Base-by-base conservation (phyloP, 2,888 invertebrate species). In the Acronicta alni region DNA sequence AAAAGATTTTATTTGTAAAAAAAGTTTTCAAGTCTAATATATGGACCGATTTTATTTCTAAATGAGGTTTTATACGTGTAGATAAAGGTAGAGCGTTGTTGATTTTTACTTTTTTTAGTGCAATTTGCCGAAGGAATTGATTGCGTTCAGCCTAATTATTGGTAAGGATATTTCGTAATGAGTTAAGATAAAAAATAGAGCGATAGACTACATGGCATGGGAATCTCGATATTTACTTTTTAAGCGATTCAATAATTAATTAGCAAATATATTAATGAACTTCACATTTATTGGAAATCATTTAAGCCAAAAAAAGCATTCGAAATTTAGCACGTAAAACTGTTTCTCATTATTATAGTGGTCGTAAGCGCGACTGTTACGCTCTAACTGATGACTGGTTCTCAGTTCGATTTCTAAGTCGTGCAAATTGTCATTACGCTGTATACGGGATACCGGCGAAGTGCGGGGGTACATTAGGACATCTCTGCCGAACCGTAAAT, bases 11-110 rank as follows among this genome's bases (percentile, higher is more conserved):
- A 71, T 77, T 62, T 75, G 49, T 57, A 77, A 87, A 89, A 88
- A 88, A 86, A 79, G 72, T 65, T 67, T 62, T 67, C 71, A 61
- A 69, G 72, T 79, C 72, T 79, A 82, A 85, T 79, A 78, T 85
- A 82, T 79, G 80, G 80, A 64, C 69, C 80, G 83, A 82, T 81
- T 87, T 89, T 81, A 79, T 85, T 89, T 82, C 82, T 85, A 87
- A 89, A 89, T 87, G 84, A 82, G 84, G 84, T 62, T 76, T 82
- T 80, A 82, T 81, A 65, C 68, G 72, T 80, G 81, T 77, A 75
- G 81, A 76, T 79, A 77, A 76, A 79, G 78, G 72, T 72, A 70
- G 76, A 77, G 76, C 72, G 72, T 48, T 76, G 67, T 75, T 78
- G 68, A 69, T 72, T 80, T 75, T 67, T 66, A 48, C 51, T 75